phyloP scores from a whole-genome alignment of 1,140 invertebrate species.

The Drosophila sulfurigaster region DNA sequence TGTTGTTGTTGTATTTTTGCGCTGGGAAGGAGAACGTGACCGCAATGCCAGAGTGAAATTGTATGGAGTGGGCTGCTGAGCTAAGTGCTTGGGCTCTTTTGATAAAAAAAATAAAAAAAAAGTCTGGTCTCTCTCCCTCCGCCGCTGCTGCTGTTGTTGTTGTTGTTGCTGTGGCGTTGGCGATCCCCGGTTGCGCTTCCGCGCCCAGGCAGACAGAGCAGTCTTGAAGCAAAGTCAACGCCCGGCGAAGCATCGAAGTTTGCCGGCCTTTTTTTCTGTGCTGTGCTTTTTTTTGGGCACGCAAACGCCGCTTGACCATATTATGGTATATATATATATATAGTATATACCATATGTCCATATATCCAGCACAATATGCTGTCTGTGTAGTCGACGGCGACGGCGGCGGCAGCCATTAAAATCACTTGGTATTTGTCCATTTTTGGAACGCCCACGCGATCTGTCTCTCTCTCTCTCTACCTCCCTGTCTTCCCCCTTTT shows the following conservation, averaged over 20 bases:
- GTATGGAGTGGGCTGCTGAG: slow-evolving; percentile 41
- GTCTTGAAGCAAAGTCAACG: slow-evolving; percentile 65
- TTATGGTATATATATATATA: slow-evolving; percentile 1
- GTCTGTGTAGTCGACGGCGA: slow-evolving; percentile 11
- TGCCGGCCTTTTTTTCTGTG: slow-evolving; percentile 57
- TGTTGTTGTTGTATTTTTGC: slow-evolving; percentile 20
- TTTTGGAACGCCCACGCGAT: slow-evolving; percentile 75
- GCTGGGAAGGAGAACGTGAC: slow-evolving; percentile 74
- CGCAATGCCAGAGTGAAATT: slow-evolving; percentile 67
- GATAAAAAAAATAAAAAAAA: slow-evolving; percentile 40
- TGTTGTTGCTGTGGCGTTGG: not conserved
- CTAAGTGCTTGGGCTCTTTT: slow-evolving; percentile 28
- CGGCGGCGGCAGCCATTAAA: slow-evolving; percentile 59
- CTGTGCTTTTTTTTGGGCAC: slow-evolving; percentile 63
- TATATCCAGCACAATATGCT: slow-evolving; percentile 14
- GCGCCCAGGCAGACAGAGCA: slow-evolving; percentile 33
- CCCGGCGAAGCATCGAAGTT: slow-evolving; percentile 51
- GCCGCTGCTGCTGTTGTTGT: not conserved
- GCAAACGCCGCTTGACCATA: slow-evolving; percentile 65
- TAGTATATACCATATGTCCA: slow-evolving; percentile 16
- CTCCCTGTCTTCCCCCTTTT: not conserved
- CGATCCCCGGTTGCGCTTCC: slow-evolving; percentile 29
- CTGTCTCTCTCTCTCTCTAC: not conserved
- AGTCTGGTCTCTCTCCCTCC: not conserved
- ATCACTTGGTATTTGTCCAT: slow-evolving; percentile 76